Evolutionary conservation across 2,113 vertebrate genomes (phyloP).

Genomic region (Malurus cyaneus): DNA sequence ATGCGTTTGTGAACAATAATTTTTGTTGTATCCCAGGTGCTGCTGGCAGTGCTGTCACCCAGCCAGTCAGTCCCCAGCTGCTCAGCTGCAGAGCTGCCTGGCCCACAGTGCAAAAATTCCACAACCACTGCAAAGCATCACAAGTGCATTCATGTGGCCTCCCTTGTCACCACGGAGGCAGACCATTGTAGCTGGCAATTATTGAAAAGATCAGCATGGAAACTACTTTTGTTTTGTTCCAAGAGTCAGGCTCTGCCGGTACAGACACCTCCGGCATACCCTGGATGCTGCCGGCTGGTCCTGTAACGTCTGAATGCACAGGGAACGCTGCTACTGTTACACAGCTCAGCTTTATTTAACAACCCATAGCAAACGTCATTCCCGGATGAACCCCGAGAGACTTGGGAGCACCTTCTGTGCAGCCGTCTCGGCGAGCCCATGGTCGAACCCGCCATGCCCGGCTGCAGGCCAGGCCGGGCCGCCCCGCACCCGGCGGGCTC

Average conservation of each 20-base stretch:
- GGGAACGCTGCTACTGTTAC: not conserved
- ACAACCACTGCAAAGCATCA: not conserved
- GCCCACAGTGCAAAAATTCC: fast-evolving
- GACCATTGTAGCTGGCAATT: no score
- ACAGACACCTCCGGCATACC: fast-evolving
- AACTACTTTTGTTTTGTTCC: fast-evolving
- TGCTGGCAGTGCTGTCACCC: not conserved
- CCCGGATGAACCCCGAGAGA: not conserved
- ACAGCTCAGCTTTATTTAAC: no score
- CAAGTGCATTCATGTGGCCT: fast-evolving
- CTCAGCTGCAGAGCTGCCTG: not conserved
- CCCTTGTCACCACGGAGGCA: not conserved
- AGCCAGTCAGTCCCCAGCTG: not conserved
- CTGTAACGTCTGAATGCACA: fast-evolving
- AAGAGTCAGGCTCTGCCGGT: no score
- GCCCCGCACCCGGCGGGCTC: not conserved
- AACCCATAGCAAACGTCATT: fast-evolving
- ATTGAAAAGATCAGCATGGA: not conserved
- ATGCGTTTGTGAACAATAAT: not conserved
- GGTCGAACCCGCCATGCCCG: fast-evolving
- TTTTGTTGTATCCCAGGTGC: not conserved
- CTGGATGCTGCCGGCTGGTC: no score
- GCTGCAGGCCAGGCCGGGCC: not conserved
- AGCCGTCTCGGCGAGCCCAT: fast-evolving
- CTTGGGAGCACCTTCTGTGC: not conserved